These are phyloP conservation scores for Lemur catta DNA, from an alignment of 2,797 vertebrate species.

Conservation along the genomic window DNA sequence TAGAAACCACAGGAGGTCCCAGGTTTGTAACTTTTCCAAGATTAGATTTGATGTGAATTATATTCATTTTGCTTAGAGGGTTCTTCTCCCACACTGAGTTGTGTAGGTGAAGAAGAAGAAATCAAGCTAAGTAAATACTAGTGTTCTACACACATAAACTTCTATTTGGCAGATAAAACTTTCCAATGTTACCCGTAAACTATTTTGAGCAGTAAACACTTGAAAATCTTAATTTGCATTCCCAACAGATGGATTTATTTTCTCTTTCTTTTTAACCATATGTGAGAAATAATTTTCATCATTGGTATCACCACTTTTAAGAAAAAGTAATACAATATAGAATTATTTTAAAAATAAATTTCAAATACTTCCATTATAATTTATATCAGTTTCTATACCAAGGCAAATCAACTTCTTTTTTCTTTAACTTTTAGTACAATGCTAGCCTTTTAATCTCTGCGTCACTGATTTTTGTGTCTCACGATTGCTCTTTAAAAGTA, in stretches of 20 bases:
- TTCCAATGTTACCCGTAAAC: not conserved
- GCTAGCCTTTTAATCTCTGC: not conserved
- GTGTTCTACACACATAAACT: not conserved
- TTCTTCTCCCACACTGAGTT: not conserved
- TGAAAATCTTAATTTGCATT: not conserved
- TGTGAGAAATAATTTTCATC: not conserved
- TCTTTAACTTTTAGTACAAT: not conserved
- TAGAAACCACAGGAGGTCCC: not conserved
- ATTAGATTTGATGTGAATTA: not conserved
- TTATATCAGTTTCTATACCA: not conserved
- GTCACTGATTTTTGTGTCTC: not conserved
- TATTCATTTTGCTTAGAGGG: not conserved
- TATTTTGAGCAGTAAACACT: not conserved
- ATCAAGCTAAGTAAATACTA: not conserved
- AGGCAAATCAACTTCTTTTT: not conserved
- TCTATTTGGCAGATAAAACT: not conserved
- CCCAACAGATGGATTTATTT: not conserved
- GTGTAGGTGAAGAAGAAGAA: not conserved
- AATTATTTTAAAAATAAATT: not conserved
- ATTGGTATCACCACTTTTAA: not conserved
- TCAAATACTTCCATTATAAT: not conserved
- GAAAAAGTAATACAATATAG: not conserved
- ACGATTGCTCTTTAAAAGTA: not conserved
- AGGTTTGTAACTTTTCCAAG: slow-evolving; percentile 30
- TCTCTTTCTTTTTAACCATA: not conserved